Base-by-base conservation (phyloP, 2,888 invertebrate genomes). In the Eurois occulta region DNA sequence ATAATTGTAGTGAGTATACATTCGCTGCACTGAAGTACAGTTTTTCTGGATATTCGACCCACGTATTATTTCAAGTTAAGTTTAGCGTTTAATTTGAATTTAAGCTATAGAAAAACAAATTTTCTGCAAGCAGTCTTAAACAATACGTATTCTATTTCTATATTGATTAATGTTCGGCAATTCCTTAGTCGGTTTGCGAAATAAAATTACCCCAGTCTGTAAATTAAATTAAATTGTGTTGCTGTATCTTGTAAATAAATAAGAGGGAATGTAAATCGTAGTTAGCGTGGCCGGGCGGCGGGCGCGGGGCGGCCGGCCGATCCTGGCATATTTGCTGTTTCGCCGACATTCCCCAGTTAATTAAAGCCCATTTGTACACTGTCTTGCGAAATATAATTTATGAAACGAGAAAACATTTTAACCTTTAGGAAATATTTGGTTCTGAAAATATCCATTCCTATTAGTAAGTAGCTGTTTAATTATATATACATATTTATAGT, bases 351-450 rank as follows among this genome's bases (percentile, higher is more conserved):
- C 95, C 94, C 93, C 92, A 95, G 95, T 95, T 96, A 96, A 96
- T 96, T 96, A 95, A 95, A 95, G 94, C 93, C 95, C 95, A 95
- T 95, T 96, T 95, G 94, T 95, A 95, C 93, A 94, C 94, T 94
- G 95, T 95, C 95, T 95, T 92, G 92, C 91, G 91, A 94, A 94
- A 94, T 95, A 95, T 94, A 94, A 96, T 95, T 96, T 95, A 94
- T 94, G 92, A 93, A 94, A 94, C 92, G 91, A 92, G 93, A 92
- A 94, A 94, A 91, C 91, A 91, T 93, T 93, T 91, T 83, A 90
- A 87, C 89, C 86, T 90, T 92, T 91, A 87, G 86, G 85, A 92
- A 93, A 93, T 93, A 92, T 93, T 94, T 90, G 90, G 90, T 88
- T 89, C 83, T 76, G 77, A 86, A 91, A 92, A 90, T 90, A 91